A percentile compares a stretch with the other conserved stretches of the same genome.
Conservation (phyloP, 1,140 invertebrate species). For the Saccostrea echinata region DNA sequence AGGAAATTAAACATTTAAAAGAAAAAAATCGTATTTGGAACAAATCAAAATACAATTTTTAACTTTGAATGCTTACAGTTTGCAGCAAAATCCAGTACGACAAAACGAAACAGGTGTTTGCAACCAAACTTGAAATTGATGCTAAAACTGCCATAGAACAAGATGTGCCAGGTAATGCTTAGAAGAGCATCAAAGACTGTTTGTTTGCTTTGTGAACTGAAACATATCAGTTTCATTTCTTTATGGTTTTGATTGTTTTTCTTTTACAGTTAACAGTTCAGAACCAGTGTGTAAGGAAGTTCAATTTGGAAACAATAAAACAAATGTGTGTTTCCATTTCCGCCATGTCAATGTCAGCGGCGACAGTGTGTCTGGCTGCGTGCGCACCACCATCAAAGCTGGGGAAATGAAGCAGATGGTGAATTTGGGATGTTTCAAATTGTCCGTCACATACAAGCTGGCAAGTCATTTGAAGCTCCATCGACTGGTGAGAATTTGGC, state of each 20-base stretch:
- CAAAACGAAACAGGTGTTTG: not conserved
- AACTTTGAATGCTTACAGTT: not conserved
- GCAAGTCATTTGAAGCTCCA: not conserved
- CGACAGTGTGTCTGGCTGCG: not conserved
- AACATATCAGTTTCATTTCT: not conserved
- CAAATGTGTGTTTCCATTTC: not conserved
- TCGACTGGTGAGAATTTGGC: not conserved
- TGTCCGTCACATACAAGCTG: not conserved
- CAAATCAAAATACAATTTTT: not conserved
- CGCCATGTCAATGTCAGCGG: not conserved
- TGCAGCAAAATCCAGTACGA: constrained; percentile 5
- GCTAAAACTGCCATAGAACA: not conserved
- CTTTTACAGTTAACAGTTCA: not conserved
- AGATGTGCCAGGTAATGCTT: not conserved
- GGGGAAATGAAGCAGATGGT: not conserved
- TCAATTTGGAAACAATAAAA: not conserved
- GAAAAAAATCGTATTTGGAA: no score
- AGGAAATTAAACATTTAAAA: no score
- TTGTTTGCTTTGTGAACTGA: not conserved
- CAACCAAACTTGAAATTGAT: not conserved
- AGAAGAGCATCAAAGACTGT: not conserved
- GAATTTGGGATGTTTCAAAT: not conserved
- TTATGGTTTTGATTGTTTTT: not conserved
- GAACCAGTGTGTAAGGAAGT: not conserved
- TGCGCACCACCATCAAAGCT: not conserved